Conservation (phyloP, 2,888 invertebrate species). For the Carabus problematicus region DNA sequence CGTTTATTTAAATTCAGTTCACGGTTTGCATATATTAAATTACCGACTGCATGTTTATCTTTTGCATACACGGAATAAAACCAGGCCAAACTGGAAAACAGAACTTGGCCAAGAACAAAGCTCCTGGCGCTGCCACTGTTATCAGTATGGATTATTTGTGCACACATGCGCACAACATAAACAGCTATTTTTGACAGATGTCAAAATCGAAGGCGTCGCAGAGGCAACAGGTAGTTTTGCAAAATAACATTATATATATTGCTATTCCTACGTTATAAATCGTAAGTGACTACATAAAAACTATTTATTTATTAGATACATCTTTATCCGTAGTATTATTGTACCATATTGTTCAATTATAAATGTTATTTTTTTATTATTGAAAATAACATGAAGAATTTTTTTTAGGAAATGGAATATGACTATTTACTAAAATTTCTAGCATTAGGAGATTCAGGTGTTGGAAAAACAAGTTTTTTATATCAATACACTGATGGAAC, state of each 20-base stretch:
- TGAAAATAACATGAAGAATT: neutral
- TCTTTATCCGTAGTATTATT: neutral
- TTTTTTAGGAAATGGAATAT: slow-evolving; percentile 72
- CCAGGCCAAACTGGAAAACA: slow-evolving; percentile 3
- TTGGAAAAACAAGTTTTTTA: slow-evolving; percentile 95
- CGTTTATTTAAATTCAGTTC: neutral
- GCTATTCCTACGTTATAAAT: neutral
- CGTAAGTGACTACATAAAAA: slow-evolving; percentile 26
- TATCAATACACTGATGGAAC: slow-evolving; percentile 94
- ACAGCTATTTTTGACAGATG: slow-evolving; percentile 33
- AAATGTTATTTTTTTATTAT: slow-evolving; percentile 10
- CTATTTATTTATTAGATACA: neutral
- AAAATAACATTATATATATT: slow-evolving; percentile 2
- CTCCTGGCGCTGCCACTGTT: neutral
- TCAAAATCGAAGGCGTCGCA: slow-evolving; percentile 28
- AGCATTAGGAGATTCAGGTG: slow-evolving; percentile 95
- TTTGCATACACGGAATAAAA: neutral
- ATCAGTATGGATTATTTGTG: slow-evolving; percentile 36
- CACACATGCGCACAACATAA: slow-evolving; percentile 16
- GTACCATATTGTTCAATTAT: neutral
- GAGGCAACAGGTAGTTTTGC: slow-evolving; percentile 37
- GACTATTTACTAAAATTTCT: slow-evolving; percentile 93
- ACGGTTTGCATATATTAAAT: neutral
- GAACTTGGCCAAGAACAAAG: too few species aligned
- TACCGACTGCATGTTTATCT: neutral